Evolutionary conservation across 2,113 vertebrate genomes (phyloP).

Genomic region (Albula goreensis): DNA sequence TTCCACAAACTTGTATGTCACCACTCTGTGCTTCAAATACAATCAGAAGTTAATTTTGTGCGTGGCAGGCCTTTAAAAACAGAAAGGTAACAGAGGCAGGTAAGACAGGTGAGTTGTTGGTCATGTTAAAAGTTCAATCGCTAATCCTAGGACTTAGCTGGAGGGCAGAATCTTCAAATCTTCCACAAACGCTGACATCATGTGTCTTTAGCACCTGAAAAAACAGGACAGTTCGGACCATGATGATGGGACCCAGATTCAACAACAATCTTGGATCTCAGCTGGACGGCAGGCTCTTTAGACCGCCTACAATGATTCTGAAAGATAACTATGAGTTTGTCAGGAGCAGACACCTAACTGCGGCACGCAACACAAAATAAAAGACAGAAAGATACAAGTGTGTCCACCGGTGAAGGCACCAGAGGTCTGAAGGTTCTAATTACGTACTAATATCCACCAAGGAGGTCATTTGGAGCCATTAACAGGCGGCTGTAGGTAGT

Average conservation of each 20-base stretch:
- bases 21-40: too few species aligned
- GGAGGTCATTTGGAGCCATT: constrained; percentile 83
- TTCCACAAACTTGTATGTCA: too few species aligned
- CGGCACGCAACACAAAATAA: neutral
- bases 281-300: neutral
- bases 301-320: neutral
- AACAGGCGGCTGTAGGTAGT: constrained; percentile 80
- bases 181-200: neutral
- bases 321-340: neutral
- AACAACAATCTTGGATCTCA: neutral
- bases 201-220: neutral
- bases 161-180: too few species aligned
- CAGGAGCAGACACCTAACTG: neutral
- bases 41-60: too few species aligned
- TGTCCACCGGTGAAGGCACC: constrained; percentile 71
- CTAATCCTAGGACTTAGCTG: too few species aligned
- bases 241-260: neutral
- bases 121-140: too few species aligned
- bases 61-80: too few species aligned
- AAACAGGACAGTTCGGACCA: neutral
- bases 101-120: too few species aligned
- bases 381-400: constrained; percentile 52
- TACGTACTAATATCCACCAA: constrained; percentile 82
- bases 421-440: constrained; percentile 81
- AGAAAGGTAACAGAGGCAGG: too few species aligned